phyloP scores from a whole-genome alignment of 2,797 vertebrate genomes.

The Morus bassanus region DNA sequence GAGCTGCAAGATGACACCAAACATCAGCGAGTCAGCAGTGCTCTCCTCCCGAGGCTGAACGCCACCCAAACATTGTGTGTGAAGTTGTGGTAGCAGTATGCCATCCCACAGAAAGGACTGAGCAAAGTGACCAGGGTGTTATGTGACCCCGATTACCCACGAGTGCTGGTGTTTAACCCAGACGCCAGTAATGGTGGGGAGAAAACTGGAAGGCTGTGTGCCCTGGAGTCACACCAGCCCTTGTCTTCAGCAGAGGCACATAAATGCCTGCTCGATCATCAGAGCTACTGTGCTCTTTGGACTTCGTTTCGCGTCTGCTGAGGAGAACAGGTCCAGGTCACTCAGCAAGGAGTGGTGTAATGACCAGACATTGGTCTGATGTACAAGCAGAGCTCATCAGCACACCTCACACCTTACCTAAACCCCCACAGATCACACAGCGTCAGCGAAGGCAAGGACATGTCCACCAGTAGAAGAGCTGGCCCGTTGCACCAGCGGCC shows the following conservation, averaged over 20 bases:
- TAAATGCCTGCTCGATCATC: background rate
- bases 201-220: background rate
- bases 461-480: background rate
- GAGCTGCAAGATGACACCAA: background rate
- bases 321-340: background rate
- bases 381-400: background rate
- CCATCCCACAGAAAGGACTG: background rate
- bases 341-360: background rate
- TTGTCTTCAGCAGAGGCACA: background rate
- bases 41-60: background rate
- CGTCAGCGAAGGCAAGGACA: background rate
- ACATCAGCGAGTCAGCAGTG: background rate
- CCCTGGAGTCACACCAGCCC: background rate
- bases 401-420: background rate
- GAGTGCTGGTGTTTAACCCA: background rate
- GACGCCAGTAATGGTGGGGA: background rate
- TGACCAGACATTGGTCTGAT: background rate
- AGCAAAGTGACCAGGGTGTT: background rate
- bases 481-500: too few species aligned
- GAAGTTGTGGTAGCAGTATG: background rate
- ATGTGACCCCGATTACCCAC: fast-evolving
- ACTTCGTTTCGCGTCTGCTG: background rate
- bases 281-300: background rate
- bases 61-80: background rate
- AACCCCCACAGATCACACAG: fast-evolving